phyloP scores from a whole-genome alignment of 2,797 vertebrate genomes.

The Crotalus adamanteus region DNA sequence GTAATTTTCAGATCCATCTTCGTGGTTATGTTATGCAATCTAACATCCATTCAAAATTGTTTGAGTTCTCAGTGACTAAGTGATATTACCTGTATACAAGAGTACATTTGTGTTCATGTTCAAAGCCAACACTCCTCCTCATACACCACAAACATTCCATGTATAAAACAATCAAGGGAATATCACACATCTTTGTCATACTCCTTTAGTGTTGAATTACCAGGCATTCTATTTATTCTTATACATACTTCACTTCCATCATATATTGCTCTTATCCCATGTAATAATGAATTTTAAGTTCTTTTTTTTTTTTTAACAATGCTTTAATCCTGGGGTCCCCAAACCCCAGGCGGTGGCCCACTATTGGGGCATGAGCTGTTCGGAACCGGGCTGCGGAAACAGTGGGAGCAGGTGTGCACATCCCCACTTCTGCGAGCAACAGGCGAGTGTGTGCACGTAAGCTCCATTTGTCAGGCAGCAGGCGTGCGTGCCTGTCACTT shows the following conservation, averaged over 20 bases:
- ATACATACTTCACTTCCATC: not conserved
- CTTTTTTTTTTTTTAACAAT: not conserved
- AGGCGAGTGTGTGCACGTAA: too few relatives aligned
- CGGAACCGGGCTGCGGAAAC: too few relatives aligned
- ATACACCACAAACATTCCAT: not conserved
- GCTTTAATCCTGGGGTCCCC: too few relatives aligned
- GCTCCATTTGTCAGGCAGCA: too few relatives aligned
- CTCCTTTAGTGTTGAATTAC: not conserved
- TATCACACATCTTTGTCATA: not conserved
- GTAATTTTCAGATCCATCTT: not conserved
- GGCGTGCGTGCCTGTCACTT: too few relatives aligned
- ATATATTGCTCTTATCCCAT: not conserved
- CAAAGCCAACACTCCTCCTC: not conserved
- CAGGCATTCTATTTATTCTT: not conserved
- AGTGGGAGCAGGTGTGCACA: accelerated
- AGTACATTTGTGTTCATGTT: not conserved
- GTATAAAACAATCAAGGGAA: not conserved
- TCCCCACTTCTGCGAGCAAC: too few relatives aligned
- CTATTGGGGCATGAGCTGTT: too few relatives aligned
- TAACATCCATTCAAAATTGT: not conserved
- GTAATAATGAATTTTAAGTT: not conserved
- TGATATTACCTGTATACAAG: not conserved
- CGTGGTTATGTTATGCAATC: not conserved
- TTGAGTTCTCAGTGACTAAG: not conserved
- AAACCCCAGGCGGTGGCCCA: too few relatives aligned